A percentile compares a stretch with the other conserved stretches of the same genome.
phyloP scores from a whole-genome alignment of 1,140 invertebrate genomes.

The Cotesia typhae region DNA sequence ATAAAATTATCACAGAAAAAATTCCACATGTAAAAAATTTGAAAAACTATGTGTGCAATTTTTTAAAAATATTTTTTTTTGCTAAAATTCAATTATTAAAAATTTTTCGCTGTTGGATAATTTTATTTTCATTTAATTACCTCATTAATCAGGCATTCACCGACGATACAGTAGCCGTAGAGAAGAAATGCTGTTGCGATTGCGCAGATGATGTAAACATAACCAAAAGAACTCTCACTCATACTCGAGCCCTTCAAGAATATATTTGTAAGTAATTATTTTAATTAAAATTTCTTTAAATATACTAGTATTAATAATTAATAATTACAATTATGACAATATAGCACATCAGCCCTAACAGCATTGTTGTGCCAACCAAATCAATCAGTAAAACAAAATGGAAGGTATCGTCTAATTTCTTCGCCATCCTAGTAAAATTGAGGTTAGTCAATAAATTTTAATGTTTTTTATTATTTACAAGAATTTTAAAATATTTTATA shows the following conservation, averaged over 20 bases:
- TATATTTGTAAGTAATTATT: neutral
- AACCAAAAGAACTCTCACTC: slow-evolving; percentile 32
- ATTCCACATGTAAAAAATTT: no score
- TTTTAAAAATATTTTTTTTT: no score
- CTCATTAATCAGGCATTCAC: slow-evolving; percentile 45
- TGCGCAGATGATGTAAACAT: slow-evolving; percentile 36
- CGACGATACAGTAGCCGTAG: slow-evolving; percentile 46
- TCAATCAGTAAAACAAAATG: slow-evolving; percentile 43
- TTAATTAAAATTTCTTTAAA: neutral
- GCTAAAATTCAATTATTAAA: no score
- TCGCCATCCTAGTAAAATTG: slow-evolving; percentile 42
- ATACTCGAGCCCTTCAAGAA: slow-evolving; percentile 32
- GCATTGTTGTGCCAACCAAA: slow-evolving; percentile 39
- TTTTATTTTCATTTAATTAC: neutral
- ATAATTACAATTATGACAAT: slow-evolving; percentile 42
- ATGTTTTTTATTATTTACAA: no score
- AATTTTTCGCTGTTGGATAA: no score
- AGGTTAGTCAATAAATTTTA: no score
- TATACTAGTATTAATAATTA: neutral
- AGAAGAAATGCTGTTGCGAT: slow-evolving; percentile 40
- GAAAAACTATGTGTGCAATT: no score
- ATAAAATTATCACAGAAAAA: no score
- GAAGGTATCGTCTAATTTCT: slow-evolving; percentile 42
- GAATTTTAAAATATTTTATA: no score
- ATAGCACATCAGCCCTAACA: slow-evolving; percentile 42